A percentile compares a stretch with the other conserved stretches of the same genome.
phyloP scores from a whole-genome alignment of 2,888 invertebrate species.

The Rhamphomyia laevipes region DNA sequence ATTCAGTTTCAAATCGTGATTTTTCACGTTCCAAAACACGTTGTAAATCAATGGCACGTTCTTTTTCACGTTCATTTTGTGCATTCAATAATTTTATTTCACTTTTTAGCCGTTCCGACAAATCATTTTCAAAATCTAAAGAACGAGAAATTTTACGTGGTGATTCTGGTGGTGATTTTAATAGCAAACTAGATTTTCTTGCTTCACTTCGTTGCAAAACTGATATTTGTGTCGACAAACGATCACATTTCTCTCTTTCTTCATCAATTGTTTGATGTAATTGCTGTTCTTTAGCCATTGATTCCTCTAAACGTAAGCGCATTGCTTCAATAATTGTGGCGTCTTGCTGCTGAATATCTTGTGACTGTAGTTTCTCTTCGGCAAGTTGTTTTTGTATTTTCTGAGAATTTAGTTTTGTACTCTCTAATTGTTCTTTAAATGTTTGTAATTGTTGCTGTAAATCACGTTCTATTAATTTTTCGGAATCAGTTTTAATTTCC shows the following conservation, averaged over 20 bases:
- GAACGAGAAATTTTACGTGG: constrained; percentile 30
- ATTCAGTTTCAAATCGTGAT: constrained; percentile 33
- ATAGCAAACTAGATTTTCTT: constrained; percentile 26
- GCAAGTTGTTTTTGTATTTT: constrained; percentile 46
- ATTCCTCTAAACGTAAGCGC: constrained; percentile 50
- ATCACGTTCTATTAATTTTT: constrained; percentile 28
- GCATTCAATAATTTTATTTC: constrained; percentile 42
- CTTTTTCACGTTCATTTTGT: constrained; percentile 43
- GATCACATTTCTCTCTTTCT: constrained; percentile 41
- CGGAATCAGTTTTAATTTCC: constrained; percentile 30
- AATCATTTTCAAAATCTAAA: constrained; percentile 38
- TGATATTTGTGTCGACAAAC: constrained; percentile 37
- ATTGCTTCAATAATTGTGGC: constrained; percentile 53
- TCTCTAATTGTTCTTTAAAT: constrained; percentile 28
- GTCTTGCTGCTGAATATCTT: constrained; percentile 49
- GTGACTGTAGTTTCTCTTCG: constrained; percentile 46
- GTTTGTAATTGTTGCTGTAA: constrained; percentile 12
- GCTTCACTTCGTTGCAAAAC: constrained; percentile 33
- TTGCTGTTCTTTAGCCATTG: constrained; percentile 51
- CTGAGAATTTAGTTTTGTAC: constrained; percentile 42
- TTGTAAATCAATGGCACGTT: constrained; percentile 38
- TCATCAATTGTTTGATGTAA: constrained; percentile 47
- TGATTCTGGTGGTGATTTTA: constrained; percentile 34
- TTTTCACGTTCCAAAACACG: constrained; percentile 37
- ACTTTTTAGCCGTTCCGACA: constrained; percentile 39